phyloP scores from a whole-genome alignment of 2,888 invertebrate genomes.

The Anarsia innoxiella region DNA sequence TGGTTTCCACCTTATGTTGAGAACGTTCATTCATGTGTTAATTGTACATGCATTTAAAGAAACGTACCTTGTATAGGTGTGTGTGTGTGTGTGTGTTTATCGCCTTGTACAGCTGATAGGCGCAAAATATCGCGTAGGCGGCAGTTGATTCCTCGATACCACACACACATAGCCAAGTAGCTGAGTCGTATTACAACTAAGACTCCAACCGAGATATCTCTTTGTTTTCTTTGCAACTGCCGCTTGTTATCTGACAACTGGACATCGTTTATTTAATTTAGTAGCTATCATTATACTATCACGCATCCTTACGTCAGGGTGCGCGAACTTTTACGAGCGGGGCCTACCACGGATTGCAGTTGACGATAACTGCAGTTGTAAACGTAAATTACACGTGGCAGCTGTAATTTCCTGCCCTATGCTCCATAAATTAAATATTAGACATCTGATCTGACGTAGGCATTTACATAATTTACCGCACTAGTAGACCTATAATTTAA shows the following conservation, averaged over 20 bases:
- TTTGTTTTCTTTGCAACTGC: slow-evolving; percentile 57
- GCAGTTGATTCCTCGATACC: slow-evolving; percentile 31
- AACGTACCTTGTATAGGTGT: slow-evolving; percentile 45
- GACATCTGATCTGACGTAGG: too few relatives aligned
- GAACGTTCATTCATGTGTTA: slow-evolving; percentile 38
- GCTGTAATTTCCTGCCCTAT: too few relatives aligned
- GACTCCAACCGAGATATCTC: slow-evolving; percentile 44
- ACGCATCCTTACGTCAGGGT: slow-evolving; percentile 19
- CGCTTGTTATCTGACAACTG: slow-evolving; percentile 46
- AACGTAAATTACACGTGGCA: too few relatives aligned
- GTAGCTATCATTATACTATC: too few relatives aligned
- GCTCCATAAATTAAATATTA: too few relatives aligned
- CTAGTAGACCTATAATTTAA: too few relatives aligned
- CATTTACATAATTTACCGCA: too few relatives aligned
- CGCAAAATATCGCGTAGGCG: slow-evolving; percentile 48
- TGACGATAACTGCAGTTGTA: too few relatives aligned
- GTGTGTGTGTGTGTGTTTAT: slow-evolving; percentile 52
- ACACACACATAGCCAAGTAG: slow-evolving; percentile 23
- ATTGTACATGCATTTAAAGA: slow-evolving; percentile 20
- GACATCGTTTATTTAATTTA: slow-evolving; percentile 43
- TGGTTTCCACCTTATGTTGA: too few relatives aligned
- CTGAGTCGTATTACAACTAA: too few relatives aligned
- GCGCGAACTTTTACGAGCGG: not conserved
- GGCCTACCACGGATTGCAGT: too few relatives aligned
- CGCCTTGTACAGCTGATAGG: slow-evolving; percentile 51